phyloP scores from a whole-genome alignment of 2,113 vertebrate genomes.

The Anarhynchus alexandrinus region DNA sequence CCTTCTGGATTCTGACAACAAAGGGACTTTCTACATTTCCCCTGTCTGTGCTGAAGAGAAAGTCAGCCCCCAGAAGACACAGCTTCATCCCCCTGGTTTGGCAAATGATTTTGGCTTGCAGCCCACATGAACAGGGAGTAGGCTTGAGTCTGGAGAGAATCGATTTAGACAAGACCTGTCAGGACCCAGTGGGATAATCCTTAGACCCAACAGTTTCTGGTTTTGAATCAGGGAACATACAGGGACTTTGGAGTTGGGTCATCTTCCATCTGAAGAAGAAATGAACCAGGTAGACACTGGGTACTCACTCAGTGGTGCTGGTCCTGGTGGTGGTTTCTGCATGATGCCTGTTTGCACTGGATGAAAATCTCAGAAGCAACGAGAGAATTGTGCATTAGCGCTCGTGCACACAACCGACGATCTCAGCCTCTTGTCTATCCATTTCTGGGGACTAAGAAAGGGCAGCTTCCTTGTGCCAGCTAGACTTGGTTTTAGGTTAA shows the following conservation, averaged over 20 bases:
- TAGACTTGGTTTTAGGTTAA: neutral
- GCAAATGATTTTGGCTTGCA: neutral
- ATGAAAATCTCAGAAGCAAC: neutral
- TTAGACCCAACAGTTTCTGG: fast-evolving
- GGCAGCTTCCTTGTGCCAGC: neutral
- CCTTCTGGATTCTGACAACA: fast-evolving
- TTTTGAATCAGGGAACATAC: neutral
- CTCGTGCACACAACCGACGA: neutral
- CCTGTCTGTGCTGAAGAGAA: neutral
- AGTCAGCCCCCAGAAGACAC: neutral
- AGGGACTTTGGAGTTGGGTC: neutral
- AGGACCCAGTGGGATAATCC: neutral
- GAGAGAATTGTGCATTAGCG: neutral
- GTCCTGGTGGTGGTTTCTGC: neutral
- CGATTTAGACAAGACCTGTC: neutral
- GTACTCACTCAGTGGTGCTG: neutral
- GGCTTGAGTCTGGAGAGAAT: neutral
- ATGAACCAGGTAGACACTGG: neutral
- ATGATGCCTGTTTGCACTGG: neutral
- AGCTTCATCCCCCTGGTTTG: neutral
- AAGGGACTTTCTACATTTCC: neutral
- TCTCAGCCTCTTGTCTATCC: fast-evolving
- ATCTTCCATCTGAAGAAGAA: neutral
- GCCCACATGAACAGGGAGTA: fast-evolving
- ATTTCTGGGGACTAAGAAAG: neutral